Base-by-base conservation (phyloP, 2,113 vertebrate species). In the Macaca mulatta region DNA sequence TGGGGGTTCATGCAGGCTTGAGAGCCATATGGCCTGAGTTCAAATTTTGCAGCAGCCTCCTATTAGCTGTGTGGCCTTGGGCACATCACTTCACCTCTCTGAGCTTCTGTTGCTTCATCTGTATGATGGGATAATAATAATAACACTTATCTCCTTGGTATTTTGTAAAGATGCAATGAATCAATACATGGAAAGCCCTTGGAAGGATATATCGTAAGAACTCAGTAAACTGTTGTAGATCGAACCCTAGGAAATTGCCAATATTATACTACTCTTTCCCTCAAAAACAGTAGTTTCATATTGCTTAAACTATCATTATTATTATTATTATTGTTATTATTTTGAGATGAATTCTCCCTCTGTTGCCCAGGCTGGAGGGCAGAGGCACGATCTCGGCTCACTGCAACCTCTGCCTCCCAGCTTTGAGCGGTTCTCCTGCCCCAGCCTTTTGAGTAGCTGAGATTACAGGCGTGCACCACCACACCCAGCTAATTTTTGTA, bases 1-100 rank as follows among this genome's bases (percentile, higher is more conserved):
- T 4, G 2, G 40, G 1, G 17, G 27, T 4, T 4, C 2, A 6
- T 0, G 17, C 1, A 3, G 57, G 12, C 57, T 23, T 0, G 0
- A 70, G 75, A 52, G 50, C 48, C 3, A 0, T 2, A 1, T 2
- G 14, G 75, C 43, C n/a, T 70, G 61, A 18, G 64, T 11, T 48
- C 3, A 1, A 12, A 70, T 38, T 45, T 32, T 16, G 23, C 6
- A 40, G 89, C 38, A 48, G 92, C 55, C 48, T 45, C 61, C 64
- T 38, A 5, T 55, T 6, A 25, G 81, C 80, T 61, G 10, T 52
- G 67, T 64, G 80, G 59, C 35, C 79, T 22, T 22, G 40, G 45
- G 64, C 48, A 69, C 20, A 61, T 22, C 48, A 16, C 38, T 25
- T 25, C 7, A 30, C 69, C 50, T 86, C 75, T 82, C 90, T 86